Base-by-base conservation (phyloP, 1,140 invertebrate species). In the Scaptomyza graminum region DNA sequence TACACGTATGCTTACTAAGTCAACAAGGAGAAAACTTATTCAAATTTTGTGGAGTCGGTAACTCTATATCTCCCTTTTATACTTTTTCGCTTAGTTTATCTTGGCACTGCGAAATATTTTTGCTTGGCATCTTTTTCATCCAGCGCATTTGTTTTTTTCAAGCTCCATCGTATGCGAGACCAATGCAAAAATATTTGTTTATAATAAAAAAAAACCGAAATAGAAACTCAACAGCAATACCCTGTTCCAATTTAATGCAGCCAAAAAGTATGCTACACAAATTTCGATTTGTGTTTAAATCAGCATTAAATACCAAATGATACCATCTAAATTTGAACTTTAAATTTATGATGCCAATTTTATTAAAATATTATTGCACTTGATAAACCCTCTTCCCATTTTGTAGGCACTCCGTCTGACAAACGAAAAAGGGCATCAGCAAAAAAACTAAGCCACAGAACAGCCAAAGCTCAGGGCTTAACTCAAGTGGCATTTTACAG, bases 401-500 rank as follows among this genome's bases (percentile, higher is more conserved):
- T 18, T 54, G 12, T 68, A 54, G 8, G 2, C 9, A 61, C 56
- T 31, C 57, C 62, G 31, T 46, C 43, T 44, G 0, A 34, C 34
- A 41, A 44, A 56, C 46, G 18, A 64, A 57, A 15, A 34, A 16
- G 2, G 4, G 31, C 57, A 49, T 51, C 54, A 25, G 51, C 44
- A 25, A 60, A 61, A 43, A 34, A 66, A 59, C 37, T 82, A 41
- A 64, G 25, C 44, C 51, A 67, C 43, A 56, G 52, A 39, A 50
- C 25, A 54, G 37, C 8, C 56, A 62, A 66, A 74, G 66, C 60
- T 41, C 59, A 18, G 50, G 39, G 59, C 64, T 56, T 57, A 39
- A 46, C 62, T 71, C 70, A 61, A 82, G 79, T 83, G 79, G 46
- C 57, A 68, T 70, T 82, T 66, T 56, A 55, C 41, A 68, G 50